Conservation (phyloP, 2,797 vertebrate genomes). For the Carapus acus region DNA sequence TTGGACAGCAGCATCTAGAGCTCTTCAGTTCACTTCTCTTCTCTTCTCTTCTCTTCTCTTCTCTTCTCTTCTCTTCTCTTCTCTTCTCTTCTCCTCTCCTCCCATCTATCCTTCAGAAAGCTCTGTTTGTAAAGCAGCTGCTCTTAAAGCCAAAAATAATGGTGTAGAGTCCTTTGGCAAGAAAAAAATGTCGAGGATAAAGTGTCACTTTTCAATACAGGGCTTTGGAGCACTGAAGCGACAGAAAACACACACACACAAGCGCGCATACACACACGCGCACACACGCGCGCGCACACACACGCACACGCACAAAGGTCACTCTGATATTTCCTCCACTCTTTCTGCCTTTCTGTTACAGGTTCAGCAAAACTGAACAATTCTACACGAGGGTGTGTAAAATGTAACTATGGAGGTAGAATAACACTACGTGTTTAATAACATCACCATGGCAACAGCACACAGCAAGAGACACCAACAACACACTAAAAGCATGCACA, state of each 20-base stretch:
- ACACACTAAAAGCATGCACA: conserved; percentile 30
- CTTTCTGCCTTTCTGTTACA: neutral
- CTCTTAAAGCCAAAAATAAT: conserved; percentile 2
- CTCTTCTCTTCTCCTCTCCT: neutral
- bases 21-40: neutral
- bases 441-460: conserved; percentile 66
- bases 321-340: neutral
- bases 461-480: conserved; percentile 54
- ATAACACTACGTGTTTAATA: conserved; percentile 62
- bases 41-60: neutral
- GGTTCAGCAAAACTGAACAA: conserved; percentile 25
- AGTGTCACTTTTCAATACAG: no score
- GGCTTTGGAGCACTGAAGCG: no score
- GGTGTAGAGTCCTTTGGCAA: no score
- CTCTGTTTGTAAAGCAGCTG: neutral
- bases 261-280: no score
- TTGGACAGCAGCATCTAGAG: conserved; percentile 12
- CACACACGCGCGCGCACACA: no score
- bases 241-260: no score
- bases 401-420: conserved; percentile 60
- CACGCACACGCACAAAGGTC: no score
- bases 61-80: neutral
- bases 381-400: conserved; percentile 34
- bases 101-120: neutral
- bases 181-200: no score